Percentiles rank a stretch among this genome's conserved stretches.
These are phyloP conservation scores for Umimayanthus kanabou DNA, from an alignment of 92 coral and sea anemone species.

Conservation along the genomic window DNA sequence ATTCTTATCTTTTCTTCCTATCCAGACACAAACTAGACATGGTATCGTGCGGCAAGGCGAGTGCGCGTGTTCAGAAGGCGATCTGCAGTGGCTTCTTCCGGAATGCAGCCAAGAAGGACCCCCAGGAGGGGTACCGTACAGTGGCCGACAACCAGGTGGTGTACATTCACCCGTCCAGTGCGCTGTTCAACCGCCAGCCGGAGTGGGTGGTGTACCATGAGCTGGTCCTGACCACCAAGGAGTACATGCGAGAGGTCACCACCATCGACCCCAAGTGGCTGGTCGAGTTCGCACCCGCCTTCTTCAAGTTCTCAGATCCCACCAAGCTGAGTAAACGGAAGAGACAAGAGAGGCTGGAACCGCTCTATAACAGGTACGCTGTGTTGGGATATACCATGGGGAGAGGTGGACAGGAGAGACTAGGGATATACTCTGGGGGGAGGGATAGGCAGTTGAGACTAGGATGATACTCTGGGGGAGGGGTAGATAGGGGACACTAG, in stretches of 20 bases:
- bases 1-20: background rate
- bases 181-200: conserved; percentile 97
- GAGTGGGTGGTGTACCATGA: conserved; percentile 99
- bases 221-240: conserved; percentile 92
- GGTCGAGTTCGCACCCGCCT: conserved; percentile 96
- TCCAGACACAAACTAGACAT: conserved; percentile 97
- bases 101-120: conserved; percentile 96
- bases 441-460: background rate
- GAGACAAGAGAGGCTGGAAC: conserved; percentile 93
- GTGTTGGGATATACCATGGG: background rate
- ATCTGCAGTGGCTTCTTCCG: conserved; percentile 98
- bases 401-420: conserved; percentile 85
- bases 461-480: background rate
- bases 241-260: conserved; percentile 98
- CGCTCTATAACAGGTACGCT: conserved; percentile 86
- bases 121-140: conserved; percentile 99
- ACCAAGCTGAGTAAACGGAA: conserved; percentile 97
- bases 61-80: conserved; percentile 93
- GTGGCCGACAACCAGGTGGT: conserved; percentile 96
- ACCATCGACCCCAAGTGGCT: conserved; percentile 97
- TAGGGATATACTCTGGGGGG: conserved; percentile 27
- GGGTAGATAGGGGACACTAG: background rate
- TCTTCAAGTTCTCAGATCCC: conserved; percentile 92
- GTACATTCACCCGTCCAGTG: conserved; percentile 96
- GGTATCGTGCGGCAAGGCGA: conserved; percentile 94